Conservation (phyloP, 1,140 invertebrate species). For the Streblospio benedicti region DNA sequence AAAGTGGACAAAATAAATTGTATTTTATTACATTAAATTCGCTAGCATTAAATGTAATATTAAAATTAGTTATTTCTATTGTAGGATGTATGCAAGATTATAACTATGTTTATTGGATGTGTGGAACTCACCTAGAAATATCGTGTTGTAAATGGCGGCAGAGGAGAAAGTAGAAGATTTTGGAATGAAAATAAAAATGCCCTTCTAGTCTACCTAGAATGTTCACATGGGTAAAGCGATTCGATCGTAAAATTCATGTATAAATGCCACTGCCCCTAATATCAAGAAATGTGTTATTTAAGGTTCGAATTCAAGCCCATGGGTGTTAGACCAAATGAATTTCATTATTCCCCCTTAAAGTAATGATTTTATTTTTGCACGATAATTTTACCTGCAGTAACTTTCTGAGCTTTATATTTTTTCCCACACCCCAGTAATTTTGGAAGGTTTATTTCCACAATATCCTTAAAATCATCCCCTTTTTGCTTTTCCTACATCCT, state of each 20-base stretch:
- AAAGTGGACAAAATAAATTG: too few species aligned
- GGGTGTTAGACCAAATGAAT: not conserved
- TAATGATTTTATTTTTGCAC: too few species aligned
- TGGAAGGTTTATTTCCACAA: too few species aligned
- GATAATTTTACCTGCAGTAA: too few species aligned
- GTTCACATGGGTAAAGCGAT: conserved; percentile 46
- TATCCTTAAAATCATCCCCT: too few species aligned
- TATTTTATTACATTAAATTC: too few species aligned
- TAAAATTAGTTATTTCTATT: conserved; percentile 67
- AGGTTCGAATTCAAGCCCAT: conserved; percentile 4
- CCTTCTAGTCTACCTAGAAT: conserved; percentile 67
- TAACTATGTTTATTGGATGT: conserved; percentile 92
- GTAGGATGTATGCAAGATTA: conserved; percentile 98
- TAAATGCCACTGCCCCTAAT: conserved; percentile 1
- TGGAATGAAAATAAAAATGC: conserved; percentile 89
- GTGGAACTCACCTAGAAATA: conserved; percentile 95
- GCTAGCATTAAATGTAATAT: not conserved
- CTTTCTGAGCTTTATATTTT: too few species aligned
- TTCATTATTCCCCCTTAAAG: too few species aligned
- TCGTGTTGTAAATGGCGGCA: conserved; percentile 92
- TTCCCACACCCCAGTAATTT: too few species aligned
- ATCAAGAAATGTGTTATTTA: not conserved
- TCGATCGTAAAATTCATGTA: not conserved
- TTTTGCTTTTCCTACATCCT: too few species aligned
- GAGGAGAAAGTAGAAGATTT: conserved; percentile 68